Percentiles rank a stretch among this genome's conserved stretches.
phyloP scores from a whole-genome alignment of 1,140 invertebrate species.

The Leptinotarsa lineolata region DNA sequence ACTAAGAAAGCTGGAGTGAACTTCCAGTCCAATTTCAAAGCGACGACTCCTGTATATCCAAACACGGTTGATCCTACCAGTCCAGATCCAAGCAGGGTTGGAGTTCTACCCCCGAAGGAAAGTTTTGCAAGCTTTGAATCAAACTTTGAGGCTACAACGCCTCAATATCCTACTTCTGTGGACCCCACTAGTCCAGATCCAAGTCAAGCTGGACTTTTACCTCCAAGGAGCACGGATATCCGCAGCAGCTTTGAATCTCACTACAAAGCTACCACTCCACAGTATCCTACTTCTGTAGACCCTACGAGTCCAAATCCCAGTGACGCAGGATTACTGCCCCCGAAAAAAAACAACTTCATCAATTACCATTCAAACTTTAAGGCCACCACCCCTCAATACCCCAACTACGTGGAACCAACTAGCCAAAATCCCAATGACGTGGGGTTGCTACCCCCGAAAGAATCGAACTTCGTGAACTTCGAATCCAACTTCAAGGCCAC shows the following conservation, averaged over 20 bases:
- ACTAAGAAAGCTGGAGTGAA: constrained; percentile 28
- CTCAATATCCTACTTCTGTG: constrained; percentile 43
- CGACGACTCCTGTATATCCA: constrained; percentile 52
- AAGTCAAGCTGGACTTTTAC: constrained; percentile 34
- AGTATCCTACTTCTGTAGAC: constrained; percentile 44
- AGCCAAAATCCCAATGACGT: constrained; percentile 36
- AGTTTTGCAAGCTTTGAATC: constrained; percentile 31
- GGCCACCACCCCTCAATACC: constrained; percentile 48
- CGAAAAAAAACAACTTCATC: constrained; percentile 21
- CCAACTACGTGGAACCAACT: constrained; percentile 39
- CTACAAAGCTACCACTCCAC: constrained; percentile 44
- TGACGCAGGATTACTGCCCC: constrained; percentile 37
- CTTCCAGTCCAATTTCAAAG: constrained; percentile 47
- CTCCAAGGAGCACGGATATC: constrained; percentile 13
- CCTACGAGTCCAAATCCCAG: constrained; percentile 38
- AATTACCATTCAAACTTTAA: constrained; percentile 40
- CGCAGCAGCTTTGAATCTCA: constrained; percentile 2
- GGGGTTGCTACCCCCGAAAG: constrained; percentile 34
- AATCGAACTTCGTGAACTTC: constrained; percentile 31
- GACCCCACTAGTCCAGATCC: constrained; percentile 38
- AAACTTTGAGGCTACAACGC: constrained; percentile 44
- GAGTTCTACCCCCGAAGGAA: constrained; percentile 39
- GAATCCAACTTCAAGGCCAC: constrained; percentile 45
- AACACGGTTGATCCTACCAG: constrained; percentile 36
- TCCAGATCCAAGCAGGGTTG: constrained; percentile 35